Conservation (phyloP, 1,140 invertebrate species). For the Apolygus lucorum region DNA sequence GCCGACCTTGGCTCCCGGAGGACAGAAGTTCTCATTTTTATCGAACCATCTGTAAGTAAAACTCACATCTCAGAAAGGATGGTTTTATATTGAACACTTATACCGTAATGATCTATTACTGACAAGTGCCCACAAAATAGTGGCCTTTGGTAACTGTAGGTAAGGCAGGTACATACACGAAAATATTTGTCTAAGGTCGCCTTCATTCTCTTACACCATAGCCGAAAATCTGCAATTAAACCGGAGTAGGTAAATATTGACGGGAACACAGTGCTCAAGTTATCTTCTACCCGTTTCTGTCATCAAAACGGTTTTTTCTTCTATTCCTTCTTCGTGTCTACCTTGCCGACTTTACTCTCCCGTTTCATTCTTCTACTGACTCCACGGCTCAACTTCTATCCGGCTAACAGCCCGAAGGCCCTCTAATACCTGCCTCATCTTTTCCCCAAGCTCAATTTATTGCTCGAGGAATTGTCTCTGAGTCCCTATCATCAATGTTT, state of each 20-base stretch:
- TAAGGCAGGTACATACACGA: too few relatives aligned
- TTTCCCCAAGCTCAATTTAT: conserved; percentile 3
- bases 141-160: too few relatives aligned
- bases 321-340: not conserved
- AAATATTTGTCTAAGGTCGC: conserved; percentile 7
- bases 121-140: too few relatives aligned
- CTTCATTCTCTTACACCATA: not conserved
- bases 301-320: not conserved
- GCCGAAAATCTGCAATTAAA: conserved; percentile 2
- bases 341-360: not conserved
- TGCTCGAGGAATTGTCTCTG: conserved; percentile 9
- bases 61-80: too few relatives aligned
- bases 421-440: not conserved
- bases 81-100: too few relatives aligned
- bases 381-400: not conserved
- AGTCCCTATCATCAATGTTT: not conserved
- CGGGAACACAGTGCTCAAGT: not conserved
- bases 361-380: not conserved
- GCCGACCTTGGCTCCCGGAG: too few relatives aligned
- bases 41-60: too few relatives aligned
- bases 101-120: too few relatives aligned
- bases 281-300: not conserved
- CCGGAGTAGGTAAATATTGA: not conserved
- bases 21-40: too few relatives aligned
- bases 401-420: too few relatives aligned